Evolutionary conservation across 2,797 vertebrate species (phyloP).

Genomic region (Margarornis squamiger): DNA sequence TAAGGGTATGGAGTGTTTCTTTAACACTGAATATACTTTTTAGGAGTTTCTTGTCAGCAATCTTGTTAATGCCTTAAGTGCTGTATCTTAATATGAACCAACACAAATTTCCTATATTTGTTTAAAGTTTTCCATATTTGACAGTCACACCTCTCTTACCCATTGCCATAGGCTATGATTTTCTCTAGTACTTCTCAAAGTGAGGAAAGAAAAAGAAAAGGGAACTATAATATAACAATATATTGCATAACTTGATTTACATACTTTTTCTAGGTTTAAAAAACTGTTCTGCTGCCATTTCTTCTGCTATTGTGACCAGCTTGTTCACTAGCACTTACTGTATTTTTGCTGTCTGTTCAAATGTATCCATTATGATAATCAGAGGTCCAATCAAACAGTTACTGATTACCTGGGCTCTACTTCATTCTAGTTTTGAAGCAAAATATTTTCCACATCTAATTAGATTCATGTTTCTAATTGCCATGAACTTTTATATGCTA

Average conservation of each 20-base stretch:
- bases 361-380: not conserved
- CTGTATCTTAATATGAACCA: not conserved
- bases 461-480: not conserved
- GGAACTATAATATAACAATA: not conserved
- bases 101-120: not conserved
- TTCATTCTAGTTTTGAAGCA: not conserved
- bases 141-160: not conserved
- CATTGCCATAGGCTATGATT: not conserved
- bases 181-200: not conserved
- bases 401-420: not conserved
- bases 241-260: not conserved
- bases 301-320: not conserved
- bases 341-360: not conserved
- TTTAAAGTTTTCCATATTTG: not conserved
- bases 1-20: not conserved
- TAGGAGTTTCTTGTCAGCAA: not conserved
- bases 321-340: not conserved
- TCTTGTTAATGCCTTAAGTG: not conserved
- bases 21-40: not conserved
- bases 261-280: not conserved
- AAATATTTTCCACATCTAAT: not conserved
- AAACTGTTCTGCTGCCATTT: not conserved
- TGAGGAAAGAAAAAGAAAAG: not conserved
- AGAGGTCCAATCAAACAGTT: not conserved
- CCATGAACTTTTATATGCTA: not conserved